These are phyloP conservation scores for Heliangelus exortis DNA, from an alignment of 2,797 vertebrate genomes.

Conservation along the genomic window DNA sequence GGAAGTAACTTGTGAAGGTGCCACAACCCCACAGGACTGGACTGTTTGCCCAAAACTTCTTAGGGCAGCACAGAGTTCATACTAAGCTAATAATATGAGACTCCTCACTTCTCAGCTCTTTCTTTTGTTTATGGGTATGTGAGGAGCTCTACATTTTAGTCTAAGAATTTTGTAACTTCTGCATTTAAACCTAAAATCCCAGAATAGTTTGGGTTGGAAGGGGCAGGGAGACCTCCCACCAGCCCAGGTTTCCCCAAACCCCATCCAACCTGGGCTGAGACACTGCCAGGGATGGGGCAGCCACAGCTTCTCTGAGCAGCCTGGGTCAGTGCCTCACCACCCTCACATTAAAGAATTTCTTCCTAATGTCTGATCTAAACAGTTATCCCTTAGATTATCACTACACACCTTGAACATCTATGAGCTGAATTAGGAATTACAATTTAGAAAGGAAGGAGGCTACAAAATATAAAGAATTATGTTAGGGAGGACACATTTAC, in stretches of 20 bases:
- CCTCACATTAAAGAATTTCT: too few species aligned
- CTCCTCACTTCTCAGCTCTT: neutral
- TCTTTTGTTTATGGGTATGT: neutral
- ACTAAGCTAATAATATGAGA: neutral
- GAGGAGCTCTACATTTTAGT: neutral
- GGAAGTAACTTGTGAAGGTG: neutral
- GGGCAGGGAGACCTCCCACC: too few species aligned
- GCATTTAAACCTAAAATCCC: neutral
- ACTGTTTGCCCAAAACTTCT: neutral
- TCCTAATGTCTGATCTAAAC: too few species aligned
- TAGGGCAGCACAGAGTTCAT: rapidly evolving
- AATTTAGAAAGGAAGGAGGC: neutral
- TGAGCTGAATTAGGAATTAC: neutral
- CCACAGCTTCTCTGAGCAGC: too few species aligned
- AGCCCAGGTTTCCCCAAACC: too few species aligned
- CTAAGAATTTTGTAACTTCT: neutral
- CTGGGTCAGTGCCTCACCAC: too few species aligned
- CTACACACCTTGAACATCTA: neutral
- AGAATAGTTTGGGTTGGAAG: too few species aligned
- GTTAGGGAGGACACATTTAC: neutral
- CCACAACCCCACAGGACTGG: neutral
- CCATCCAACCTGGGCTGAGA: too few species aligned
- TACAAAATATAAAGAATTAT: neutral
- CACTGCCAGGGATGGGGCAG: too few species aligned
- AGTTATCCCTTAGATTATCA: too few species aligned